Conservation (phyloP, 2,797 vertebrate genomes). For the Prionace glauca region DNA sequence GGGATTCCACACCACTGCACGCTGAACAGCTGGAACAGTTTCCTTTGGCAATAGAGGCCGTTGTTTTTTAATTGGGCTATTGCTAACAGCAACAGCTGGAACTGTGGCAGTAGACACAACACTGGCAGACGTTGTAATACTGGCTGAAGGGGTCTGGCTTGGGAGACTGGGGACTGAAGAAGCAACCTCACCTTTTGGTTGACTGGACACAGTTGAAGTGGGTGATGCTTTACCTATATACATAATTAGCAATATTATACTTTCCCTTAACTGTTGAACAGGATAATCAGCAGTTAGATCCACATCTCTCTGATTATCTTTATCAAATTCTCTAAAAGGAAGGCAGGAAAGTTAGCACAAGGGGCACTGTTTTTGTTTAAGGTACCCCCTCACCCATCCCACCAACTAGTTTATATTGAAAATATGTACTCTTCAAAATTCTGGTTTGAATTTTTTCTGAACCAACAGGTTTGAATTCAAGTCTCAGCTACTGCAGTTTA, state of each 20-base stretch:
- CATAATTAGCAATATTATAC: slow-evolving; percentile 18
- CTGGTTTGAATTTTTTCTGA: not conserved
- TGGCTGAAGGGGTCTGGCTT: slow-evolving; percentile 59
- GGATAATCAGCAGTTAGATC: slow-evolving; percentile 22
- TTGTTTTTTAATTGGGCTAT: slow-evolving; percentile 83
- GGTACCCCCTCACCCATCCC: not conserved
- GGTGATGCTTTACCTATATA: slow-evolving; percentile 68
- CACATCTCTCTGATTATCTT: not conserved
- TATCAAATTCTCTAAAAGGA: not conserved
- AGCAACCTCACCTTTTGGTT: slow-evolving; percentile 65
- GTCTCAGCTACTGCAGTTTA: not conserved
- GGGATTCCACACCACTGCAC: slow-evolving; percentile 84
- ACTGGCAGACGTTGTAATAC: slow-evolving; percentile 42
- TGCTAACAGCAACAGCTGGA: slow-evolving; percentile 54
- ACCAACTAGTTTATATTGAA: not conserved
- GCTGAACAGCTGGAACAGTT: slow-evolving; percentile 76
- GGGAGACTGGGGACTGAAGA: slow-evolving; percentile 56
- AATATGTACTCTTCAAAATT: not conserved
- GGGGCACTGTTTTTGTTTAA: not conserved
- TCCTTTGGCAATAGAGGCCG: slow-evolving; percentile 93
- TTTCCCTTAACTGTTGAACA: slow-evolving; percentile 3
- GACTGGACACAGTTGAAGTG: slow-evolving; percentile 58
- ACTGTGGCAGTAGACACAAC: slow-evolving; percentile 42
- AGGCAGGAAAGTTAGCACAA: not conserved
- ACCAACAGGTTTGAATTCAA: not conserved